Base-by-base conservation (phyloP, 2,113 vertebrate species). In the Apodemus speciosus region DNA sequence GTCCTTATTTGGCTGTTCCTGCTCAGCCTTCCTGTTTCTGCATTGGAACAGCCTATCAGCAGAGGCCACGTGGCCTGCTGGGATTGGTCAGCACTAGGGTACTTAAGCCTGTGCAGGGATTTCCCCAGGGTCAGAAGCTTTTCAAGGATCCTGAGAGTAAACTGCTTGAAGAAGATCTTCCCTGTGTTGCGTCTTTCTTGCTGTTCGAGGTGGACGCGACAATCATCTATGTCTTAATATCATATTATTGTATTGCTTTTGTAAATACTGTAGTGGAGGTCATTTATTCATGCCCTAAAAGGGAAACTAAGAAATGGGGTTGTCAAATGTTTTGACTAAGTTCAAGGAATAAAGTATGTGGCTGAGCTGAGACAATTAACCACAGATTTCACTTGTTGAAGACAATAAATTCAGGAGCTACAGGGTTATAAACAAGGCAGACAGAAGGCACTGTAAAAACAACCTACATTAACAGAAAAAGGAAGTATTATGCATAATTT, bases 281-380 rank as follows among this genome's bases (percentile, higher is more conserved):
- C n/a, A 15, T 88, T 93, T 93, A 49, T 56, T 92, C 2, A 93
- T 88, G 40, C 9, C 9, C 51, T 80, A n/a, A 46, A 80, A 89
- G 75, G 66, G 71, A 66, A 64, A 92, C 4, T 15, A 90, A 76
- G 64, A 84, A 18, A n/a, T 4, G 71, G 18, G 5, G 23, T 80
- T 53, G 3, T 75, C n/a, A 69, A 27, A 71, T 53, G 23, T 64
- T 60, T 53, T 87, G 38, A 14, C 75, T 69, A 73, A 66, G 43
- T 35, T 91, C 51, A 53, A 7, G 58, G 3, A 85, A 23, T 18
- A 88, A 66, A 49, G 16, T 46, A 15, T 80, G 58, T 76, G 35
- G 11, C 30, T 93, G 35, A 87, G 6, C 6, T 86, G 86, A 88
- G 68, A 72, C 1, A 89, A 71, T 79, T 88, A 90, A 30, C 51